Conservation (phyloP, 2,113 vertebrate species). For the Ursus arctos region DNA sequence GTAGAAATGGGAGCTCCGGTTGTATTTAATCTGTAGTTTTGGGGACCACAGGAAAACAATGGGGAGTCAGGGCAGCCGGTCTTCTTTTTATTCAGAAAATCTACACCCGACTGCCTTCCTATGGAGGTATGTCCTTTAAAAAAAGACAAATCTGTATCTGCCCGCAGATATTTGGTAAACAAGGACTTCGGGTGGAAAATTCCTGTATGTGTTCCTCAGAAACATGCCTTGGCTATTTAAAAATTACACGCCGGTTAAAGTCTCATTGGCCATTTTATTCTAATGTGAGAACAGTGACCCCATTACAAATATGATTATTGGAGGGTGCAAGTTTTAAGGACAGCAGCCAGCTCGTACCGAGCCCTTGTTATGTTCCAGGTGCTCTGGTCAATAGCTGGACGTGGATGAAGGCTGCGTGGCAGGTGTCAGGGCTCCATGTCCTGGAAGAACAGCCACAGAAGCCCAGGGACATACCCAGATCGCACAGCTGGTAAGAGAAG, state of each 20-base stretch:
- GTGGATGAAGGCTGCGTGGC: neutral
- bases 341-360: neutral
- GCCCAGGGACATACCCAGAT: neutral
- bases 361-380: neutral
- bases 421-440: neutral
- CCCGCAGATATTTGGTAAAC: conserved; percentile 34
- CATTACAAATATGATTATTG: neutral
- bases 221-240: neutral
- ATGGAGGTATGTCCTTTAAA: neutral
- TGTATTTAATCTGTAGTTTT: neutral
- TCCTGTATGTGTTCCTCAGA: neutral
- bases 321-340: neutral
- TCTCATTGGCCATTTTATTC: neutral
- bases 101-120: neutral
- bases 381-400: neutral
- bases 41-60: neutral
- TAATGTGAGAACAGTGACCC: neutral
- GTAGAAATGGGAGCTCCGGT: neutral
- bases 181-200: conserved; percentile 29
- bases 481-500: neutral
- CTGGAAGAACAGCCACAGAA: neutral
- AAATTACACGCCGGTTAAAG: neutral
- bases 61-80: neutral
- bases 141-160: neutral
- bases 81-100: conserved; percentile 21